phyloP scores from a whole-genome alignment of 2,888 invertebrate species.

The Psylliodes chrysocephalus region DNA sequence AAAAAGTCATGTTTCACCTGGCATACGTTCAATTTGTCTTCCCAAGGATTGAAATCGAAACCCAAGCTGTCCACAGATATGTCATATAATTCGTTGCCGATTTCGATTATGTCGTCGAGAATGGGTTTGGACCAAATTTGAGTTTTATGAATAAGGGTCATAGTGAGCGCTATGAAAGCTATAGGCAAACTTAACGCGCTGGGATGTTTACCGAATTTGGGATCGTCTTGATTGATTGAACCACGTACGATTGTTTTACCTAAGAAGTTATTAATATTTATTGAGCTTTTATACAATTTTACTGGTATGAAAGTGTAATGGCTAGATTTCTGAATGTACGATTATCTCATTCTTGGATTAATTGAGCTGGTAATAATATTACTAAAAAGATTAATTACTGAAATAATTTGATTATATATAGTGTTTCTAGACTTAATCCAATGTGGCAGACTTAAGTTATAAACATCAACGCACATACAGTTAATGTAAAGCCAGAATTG shows the following conservation, averaged over 20 bases:
- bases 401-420: too few relatives aligned
- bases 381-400: too few relatives aligned
- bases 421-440: too few relatives aligned
- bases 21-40: constrained; percentile 66
- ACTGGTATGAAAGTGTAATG: too few relatives aligned
- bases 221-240: constrained; percentile 64
- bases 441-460: too few relatives aligned
- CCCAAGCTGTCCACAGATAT: constrained; percentile 67
- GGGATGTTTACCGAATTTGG: constrained; percentile 66
- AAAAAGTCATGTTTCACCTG: constrained; percentile 62
- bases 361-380: too few relatives aligned
- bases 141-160: constrained; percentile 70
- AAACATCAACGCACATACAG: too few relatives aligned
- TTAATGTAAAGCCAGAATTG: too few relatives aligned
- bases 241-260: constrained; percentile 61
- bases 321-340: too few relatives aligned
- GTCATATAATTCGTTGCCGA: constrained; percentile 67
- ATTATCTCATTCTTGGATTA: too few relatives aligned
- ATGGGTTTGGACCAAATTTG: constrained; percentile 72
- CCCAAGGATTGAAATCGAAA: constrained; percentile 68
- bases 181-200: constrained; percentile 68
- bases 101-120: constrained; percentile 66
- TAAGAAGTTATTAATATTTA: constrained; percentile 22
- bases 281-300: too few relatives aligned
- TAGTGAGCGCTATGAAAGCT: constrained; percentile 69